phyloP scores from a whole-genome alignment of 2,888 invertebrate species.

The Drosophila percnosoma region DNA sequence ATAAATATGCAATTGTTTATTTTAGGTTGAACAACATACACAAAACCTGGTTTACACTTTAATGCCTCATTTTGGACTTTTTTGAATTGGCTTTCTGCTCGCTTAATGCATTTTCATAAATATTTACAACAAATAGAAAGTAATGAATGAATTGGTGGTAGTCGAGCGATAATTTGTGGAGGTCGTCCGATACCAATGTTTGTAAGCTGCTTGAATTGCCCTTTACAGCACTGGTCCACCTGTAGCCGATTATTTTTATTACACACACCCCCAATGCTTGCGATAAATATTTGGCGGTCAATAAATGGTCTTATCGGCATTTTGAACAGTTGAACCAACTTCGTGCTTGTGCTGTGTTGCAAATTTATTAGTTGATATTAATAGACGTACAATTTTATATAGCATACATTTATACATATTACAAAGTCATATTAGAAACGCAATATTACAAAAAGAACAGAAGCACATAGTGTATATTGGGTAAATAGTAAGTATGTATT shows the following conservation, averaged over 20 bases:
- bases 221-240: conserved; percentile 14
- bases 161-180: conserved; percentile 42
- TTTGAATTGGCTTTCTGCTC: conserved; percentile 37
- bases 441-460: conserved; percentile 67
- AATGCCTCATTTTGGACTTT: conserved; percentile 38
- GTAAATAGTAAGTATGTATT: conserved; percentile 22
- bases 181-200: conserved; percentile 15
- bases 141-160: conserved; percentile 63
- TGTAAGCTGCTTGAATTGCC: not conserved
- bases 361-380: conserved; percentile 39
- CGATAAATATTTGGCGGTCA: not conserved
- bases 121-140: conserved; percentile 77
- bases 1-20: conserved; percentile 27
- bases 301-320: not conserved
- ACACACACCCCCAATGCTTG: not conserved
- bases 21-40: conserved; percentile 19
- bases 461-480: conserved; percentile 50
- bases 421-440: conserved; percentile 61
- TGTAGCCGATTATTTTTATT: not conserved
- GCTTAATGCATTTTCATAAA: conserved; percentile 53
- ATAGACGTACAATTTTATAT: conserved; percentile 55
- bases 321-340: not conserved
- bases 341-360: conserved; percentile 25
- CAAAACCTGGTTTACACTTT: conserved; percentile 10
- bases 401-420: conserved; percentile 54